These are phyloP conservation scores for Caenorhabditis angaria DNA, from an alignment of 2,888 invertebrate genomes.

Conservation along the genomic window DNA sequence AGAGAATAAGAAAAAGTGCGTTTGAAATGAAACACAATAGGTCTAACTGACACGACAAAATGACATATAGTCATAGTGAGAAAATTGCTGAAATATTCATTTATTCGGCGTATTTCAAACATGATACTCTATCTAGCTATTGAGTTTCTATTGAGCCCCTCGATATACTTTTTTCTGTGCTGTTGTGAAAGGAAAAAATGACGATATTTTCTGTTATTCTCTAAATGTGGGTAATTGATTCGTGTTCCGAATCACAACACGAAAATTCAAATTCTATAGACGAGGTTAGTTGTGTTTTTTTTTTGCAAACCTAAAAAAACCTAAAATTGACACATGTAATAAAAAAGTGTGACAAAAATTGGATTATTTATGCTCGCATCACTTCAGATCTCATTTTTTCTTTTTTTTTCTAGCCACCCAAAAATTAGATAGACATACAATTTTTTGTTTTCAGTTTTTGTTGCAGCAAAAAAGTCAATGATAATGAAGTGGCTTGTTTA, in stretches of 20 bases:
- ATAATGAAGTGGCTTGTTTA: no score
- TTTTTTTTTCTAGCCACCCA: slow-evolving; percentile 2
- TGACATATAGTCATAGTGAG: not conserved
- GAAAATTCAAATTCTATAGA: slow-evolving; percentile 36
- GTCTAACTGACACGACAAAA: not conserved
- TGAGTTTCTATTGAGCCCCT: not conserved
- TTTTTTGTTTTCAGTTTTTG: no score
- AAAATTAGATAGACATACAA: no score
- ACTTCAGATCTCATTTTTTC: not conserved
- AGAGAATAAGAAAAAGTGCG: not conserved
- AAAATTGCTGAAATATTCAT: slow-evolving; percentile 4
- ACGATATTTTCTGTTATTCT: slow-evolving; percentile 26
- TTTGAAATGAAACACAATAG: slow-evolving; percentile 4
- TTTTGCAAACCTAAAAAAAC: not conserved
- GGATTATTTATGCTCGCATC: not conserved
- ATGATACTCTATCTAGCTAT: not conserved
- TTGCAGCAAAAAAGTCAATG: no score
- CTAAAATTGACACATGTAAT: no score
- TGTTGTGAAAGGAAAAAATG: not conserved
- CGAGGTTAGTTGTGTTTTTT: slow-evolving; percentile 24
- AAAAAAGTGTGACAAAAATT: slow-evolving; percentile 1
- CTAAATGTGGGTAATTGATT: slow-evolving; percentile 40
- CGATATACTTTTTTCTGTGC: no score
- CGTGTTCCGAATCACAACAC: slow-evolving; percentile 43
- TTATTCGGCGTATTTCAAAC: not conserved